Percentiles rank a stretch among this genome's conserved stretches.
These are phyloP conservation scores for Eupithecia dodoneata DNA, from an alignment of 2,888 invertebrate species.

Conservation along the genomic window DNA sequence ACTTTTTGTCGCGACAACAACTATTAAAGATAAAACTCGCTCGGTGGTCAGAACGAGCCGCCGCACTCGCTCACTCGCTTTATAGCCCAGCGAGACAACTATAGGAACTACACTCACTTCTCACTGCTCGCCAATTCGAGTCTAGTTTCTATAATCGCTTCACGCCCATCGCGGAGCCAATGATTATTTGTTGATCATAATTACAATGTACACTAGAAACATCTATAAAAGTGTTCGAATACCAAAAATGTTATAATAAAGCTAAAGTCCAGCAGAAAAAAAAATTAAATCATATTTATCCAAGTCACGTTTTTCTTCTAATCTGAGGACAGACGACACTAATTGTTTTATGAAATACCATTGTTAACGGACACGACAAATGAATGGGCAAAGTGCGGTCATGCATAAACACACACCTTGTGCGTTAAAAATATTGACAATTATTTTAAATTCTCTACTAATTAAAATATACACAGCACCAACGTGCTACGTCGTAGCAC, in stretches of 20 bases:
- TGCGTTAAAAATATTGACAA: not conserved
- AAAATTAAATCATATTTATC: not conserved
- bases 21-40: too few relatives aligned
- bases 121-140: too few relatives aligned
- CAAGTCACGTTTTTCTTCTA: constrained; percentile 20
- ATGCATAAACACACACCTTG: not conserved
- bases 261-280: not conserved
- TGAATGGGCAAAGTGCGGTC: not conserved
- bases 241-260: not conserved
- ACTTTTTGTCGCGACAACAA: too few relatives aligned
- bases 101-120: too few relatives aligned
- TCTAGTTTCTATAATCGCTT: too few relatives aligned
- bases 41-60: too few relatives aligned
- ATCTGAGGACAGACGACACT: constrained; percentile 11
- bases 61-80: too few relatives aligned
- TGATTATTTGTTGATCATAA: not conserved
- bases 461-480: too few relatives aligned
- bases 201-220: not conserved
- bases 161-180: too few relatives aligned
- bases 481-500: not conserved
- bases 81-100: too few relatives aligned
- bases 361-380: constrained; percentile 21
- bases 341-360: constrained; percentile 33
- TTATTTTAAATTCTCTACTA: too few relatives aligned
- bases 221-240: not conserved